These are phyloP conservation scores for Chaunax sp. DNA, from an alignment of 2,797 vertebrate species.

Conservation along the genomic window DNA sequence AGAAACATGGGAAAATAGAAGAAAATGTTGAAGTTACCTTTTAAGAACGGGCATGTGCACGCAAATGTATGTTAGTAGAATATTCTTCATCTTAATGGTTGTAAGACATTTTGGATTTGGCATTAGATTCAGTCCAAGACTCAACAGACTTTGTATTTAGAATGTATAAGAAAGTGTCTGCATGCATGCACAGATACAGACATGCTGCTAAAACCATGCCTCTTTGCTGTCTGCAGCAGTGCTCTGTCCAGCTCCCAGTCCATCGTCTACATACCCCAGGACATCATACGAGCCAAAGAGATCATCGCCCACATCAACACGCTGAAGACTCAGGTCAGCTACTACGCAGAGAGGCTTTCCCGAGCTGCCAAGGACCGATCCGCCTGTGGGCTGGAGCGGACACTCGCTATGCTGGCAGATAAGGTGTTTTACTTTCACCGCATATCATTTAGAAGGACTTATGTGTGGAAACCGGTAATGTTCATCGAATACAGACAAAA, in stretches of 20 bases:
- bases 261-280: slow-evolving; percentile 94
- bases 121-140: neutral
- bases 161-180: slow-evolving; percentile 9
- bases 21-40: neutral
- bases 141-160: neutral
- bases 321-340: slow-evolving; percentile 98
- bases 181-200: neutral
- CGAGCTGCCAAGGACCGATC: slow-evolving; percentile 95
- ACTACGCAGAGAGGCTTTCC: slow-evolving; percentile 96
- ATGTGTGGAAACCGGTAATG: too few species aligned
- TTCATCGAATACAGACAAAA: too few species aligned
- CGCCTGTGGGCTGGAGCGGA: slow-evolving; percentile 94
- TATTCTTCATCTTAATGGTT: neutral
- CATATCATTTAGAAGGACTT: neutral
- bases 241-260: slow-evolving; percentile 92
- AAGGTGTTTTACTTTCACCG: slow-evolving; percentile 82
- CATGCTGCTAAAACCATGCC: neutral
- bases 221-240: slow-evolving; percentile 71
- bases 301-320: slow-evolving; percentile 98
- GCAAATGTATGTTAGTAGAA: slow-evolving; percentile 25
- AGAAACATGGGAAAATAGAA: neutral
- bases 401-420: slow-evolving; percentile 93
- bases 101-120: neutral
- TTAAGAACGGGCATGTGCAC: slow-evolving; percentile 66
- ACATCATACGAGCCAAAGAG: slow-evolving; percentile 95